These are phyloP conservation scores for Catharus fuscescens DNA, from an alignment of 2,113 vertebrate species.

Conservation along the genomic window DNA sequence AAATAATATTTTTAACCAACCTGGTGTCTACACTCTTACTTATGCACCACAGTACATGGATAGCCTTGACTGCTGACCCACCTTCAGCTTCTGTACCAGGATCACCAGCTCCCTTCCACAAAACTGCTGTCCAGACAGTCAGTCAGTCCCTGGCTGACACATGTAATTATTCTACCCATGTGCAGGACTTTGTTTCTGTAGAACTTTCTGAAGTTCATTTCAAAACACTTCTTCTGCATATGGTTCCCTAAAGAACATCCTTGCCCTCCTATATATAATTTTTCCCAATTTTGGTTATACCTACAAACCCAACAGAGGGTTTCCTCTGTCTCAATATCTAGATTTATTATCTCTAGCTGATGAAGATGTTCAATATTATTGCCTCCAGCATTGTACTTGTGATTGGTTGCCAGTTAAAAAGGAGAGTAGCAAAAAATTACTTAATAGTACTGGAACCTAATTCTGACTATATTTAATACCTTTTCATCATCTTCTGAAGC, in stretches of 20 bases:
- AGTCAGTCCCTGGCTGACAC: neutral
- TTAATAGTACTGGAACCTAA: neutral
- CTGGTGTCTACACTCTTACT: neutral
- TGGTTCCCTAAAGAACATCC: neutral
- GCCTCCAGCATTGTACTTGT: neutral
- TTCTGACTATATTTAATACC: neutral
- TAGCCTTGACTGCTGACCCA: neutral
- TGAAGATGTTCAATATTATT: neutral
- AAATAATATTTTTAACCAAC: neutral
- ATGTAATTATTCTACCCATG: accelerated
- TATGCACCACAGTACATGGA: neutral
- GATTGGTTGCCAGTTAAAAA: neutral
- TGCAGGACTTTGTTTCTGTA: neutral
- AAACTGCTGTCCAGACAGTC: neutral
- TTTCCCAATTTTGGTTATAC: neutral
- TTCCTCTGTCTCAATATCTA: neutral
- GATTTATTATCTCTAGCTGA: neutral
- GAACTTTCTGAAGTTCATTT: neutral
- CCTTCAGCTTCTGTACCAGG: neutral
- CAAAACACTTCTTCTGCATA: neutral
- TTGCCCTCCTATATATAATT: neutral
- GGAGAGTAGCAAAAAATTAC: neutral
- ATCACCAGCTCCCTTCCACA: neutral
- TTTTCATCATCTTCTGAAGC: neutral
- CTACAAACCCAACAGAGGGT: neutral